Conservation (phyloP, 37 sponge, comb jelly and placozoan species). For the Agelas oroides region DNA sequence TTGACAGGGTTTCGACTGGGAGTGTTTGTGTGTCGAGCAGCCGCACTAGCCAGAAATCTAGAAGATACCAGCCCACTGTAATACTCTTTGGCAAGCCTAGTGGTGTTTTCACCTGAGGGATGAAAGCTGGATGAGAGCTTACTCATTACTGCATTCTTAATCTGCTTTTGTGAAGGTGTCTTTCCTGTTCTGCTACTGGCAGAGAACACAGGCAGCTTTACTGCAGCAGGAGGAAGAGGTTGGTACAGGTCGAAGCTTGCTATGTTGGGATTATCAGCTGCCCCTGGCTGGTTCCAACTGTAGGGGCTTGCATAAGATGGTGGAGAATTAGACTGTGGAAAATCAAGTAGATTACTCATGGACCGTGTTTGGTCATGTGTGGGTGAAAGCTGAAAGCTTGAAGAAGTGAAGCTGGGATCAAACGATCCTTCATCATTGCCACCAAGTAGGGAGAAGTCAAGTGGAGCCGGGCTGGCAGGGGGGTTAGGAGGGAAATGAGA, state of each 20-base stretch:
- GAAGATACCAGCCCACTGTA: constrained; percentile 5
- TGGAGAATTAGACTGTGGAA: background rate
- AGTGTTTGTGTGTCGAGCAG: constrained; percentile 4
- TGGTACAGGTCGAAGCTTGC: too few species aligned
- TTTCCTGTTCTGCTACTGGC: background rate
- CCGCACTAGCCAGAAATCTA: constrained; percentile 17
- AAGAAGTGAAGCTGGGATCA: too few species aligned
- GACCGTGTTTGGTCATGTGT: too few species aligned
- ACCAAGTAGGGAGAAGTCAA: too few species aligned
- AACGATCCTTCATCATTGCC: too few species aligned
- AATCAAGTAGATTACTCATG: background rate
- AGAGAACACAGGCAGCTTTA: background rate
- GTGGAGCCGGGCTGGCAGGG: too few species aligned
- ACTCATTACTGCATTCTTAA: background rate
- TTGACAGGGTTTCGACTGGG: constrained; percentile 29
- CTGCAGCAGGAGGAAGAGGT: too few species aligned
- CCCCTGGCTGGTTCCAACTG: background rate
- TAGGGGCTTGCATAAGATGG: background rate
- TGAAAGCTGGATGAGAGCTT: background rate
- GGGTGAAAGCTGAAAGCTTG: too few species aligned
- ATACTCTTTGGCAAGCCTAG: background rate
- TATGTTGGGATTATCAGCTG: too few species aligned
- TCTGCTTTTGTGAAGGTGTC: constrained; percentile 19
- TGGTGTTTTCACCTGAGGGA: background rate
- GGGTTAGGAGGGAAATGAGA: too few species aligned